phyloP scores from a whole-genome alignment of 2,113 vertebrate species.

The Polypterus bichir region DNA sequence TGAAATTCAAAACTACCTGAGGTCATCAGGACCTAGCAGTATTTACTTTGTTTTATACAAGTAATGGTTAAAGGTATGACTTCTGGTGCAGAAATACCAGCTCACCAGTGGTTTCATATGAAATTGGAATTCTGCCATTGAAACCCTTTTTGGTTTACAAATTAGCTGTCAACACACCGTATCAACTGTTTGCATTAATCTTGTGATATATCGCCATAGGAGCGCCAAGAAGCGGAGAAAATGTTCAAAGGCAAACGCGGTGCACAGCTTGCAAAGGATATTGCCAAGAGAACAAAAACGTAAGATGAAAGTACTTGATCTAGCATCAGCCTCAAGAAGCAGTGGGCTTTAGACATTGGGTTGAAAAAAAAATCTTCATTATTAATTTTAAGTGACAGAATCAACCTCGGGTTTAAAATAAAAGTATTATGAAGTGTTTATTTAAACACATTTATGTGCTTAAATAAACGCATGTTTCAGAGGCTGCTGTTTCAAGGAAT shows the following conservation, averaged over 20 bases:
- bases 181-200: conserved; percentile 51
- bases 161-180: neutral
- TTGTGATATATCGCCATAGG: conserved; percentile 82
- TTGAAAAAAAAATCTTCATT: neutral
- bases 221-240: conserved; percentile 98
- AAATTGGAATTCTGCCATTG: neutral
- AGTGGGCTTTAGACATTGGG: conserved; percentile 35
- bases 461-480: conserved; percentile 49
- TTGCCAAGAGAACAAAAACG: conserved; percentile 97
- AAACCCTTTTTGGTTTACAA: neutral
- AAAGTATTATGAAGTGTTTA: conserved; percentile 8
- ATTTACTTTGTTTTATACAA: too few species aligned
- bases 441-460: too few species aligned
- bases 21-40: too few species aligned
- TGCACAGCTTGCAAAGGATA: conserved; percentile 98
- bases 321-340: conserved; percentile 70
- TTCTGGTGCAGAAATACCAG: too few species aligned
- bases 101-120: too few species aligned
- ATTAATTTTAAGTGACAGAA: conserved; percentile 6
- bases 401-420: conserved; percentile 1
- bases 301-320: conserved; percentile 66
- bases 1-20: too few species aligned
- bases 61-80: too few species aligned
- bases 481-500: conserved; percentile 55
- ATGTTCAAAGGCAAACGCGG: conserved; percentile 99